Evolutionary conservation across 2,888 invertebrate genomes (phyloP).

Genomic region (Xanthia icteritia): DNA sequence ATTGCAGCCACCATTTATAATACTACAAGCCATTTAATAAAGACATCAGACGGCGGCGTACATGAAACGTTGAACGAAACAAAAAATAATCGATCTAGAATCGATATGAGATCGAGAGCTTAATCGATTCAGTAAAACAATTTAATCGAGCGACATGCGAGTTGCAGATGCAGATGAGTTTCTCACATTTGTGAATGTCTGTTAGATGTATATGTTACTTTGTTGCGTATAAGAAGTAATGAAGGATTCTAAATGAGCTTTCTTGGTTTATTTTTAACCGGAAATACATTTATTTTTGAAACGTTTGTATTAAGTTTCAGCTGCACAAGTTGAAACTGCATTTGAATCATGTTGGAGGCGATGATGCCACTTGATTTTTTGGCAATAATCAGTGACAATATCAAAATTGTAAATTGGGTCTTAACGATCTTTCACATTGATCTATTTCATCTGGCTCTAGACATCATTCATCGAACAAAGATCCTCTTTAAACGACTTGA

Average conservation of each 20-base stretch:
- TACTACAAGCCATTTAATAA: slow-evolving; percentile 78
- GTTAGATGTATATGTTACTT: slow-evolving; percentile 53
- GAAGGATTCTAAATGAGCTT: slow-evolving; percentile 26
- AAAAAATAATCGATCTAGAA: slow-evolving; percentile 84
- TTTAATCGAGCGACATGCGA: slow-evolving; percentile 83
- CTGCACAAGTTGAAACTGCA: background rate
- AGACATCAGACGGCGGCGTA: slow-evolving; percentile 81
- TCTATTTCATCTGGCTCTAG: background rate
- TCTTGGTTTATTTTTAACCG: background rate
- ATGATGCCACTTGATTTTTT: background rate
- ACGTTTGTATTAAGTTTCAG: background rate
- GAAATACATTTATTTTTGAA: background rate
- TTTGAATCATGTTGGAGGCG: background rate
- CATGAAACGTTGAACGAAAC: slow-evolving; percentile 76
- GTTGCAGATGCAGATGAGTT: slow-evolving; percentile 81
- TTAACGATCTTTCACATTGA: background rate
- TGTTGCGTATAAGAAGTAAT: slow-evolving; percentile 40
- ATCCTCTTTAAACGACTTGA: background rate
- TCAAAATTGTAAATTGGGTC: background rate
- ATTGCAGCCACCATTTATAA: slow-evolving; percentile 65
- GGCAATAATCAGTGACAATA: background rate
- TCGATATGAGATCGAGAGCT: slow-evolving; percentile 82
- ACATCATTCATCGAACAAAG: background rate
- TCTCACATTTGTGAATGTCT: slow-evolving; percentile 73
- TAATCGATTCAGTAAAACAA: slow-evolving; percentile 89